Percentiles rank a stretch among this genome's conserved stretches.
These are phyloP conservation scores for Colaptes auratus DNA, from an alignment of 2,113 vertebrate species.

Conservation along the genomic window DNA sequence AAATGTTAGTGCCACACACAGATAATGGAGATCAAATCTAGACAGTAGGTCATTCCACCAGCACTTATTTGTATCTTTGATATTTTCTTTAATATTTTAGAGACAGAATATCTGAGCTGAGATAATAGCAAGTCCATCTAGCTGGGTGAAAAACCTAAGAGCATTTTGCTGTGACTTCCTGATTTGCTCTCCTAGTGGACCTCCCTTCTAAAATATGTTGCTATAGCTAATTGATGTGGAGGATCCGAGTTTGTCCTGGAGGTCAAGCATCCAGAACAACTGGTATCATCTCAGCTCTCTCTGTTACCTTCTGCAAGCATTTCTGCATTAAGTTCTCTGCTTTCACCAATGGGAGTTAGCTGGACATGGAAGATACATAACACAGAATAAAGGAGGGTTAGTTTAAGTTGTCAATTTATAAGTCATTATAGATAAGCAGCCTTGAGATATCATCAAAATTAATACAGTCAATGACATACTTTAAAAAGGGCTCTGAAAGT, in stretches of 20 bases:
- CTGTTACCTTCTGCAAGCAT: background rate
- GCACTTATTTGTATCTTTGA: background rate
- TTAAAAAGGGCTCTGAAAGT: background rate
- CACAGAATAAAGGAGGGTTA: background rate
- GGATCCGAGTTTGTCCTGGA: background rate
- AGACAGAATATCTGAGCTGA: background rate
- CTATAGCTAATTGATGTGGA: background rate
- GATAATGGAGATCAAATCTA: background rate
- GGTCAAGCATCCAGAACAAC: background rate
- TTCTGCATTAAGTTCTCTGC: background rate
- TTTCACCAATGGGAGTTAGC: background rate
- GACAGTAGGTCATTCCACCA: background rate
- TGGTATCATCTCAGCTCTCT: background rate
- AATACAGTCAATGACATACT: background rate
- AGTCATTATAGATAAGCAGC: slow-evolving; percentile 17
- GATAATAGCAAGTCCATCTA: background rate
- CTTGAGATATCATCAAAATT: slow-evolving; percentile 22
- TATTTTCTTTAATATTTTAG: background rate
- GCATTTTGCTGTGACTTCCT: background rate
- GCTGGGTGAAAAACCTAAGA: background rate
- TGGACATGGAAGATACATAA: background rate
- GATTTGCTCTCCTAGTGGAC: background rate
- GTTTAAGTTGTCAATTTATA: background rate
- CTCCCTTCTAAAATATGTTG: background rate
- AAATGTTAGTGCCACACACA: background rate